Evolutionary conservation across 2,888 invertebrate species (phyloP).

Genomic region (Hipparchia sbordonii): DNA sequence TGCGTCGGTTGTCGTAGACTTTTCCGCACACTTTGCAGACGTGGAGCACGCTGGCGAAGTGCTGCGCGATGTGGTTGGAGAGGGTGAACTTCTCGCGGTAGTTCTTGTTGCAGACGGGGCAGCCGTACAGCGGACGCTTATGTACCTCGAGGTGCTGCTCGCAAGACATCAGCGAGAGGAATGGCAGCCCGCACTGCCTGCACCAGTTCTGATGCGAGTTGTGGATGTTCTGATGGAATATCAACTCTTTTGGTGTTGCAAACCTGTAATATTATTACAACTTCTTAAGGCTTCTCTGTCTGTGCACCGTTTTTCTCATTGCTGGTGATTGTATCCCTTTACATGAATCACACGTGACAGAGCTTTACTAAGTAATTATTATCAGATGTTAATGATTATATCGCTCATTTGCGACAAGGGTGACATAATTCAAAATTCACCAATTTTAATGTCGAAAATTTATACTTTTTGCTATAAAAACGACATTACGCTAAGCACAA

Average conservation of each 20-base stretch:
- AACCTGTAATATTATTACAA: conserved; percentile 53
- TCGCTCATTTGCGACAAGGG: too few species aligned
- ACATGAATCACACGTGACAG: too few species aligned
- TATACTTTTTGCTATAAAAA: too few species aligned
- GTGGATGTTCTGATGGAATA: conserved; percentile 60
- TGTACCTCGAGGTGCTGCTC: conserved; percentile 64
- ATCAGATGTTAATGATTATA: too few species aligned
- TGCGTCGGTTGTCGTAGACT: conserved; percentile 72
- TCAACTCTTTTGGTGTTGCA: conserved; percentile 56
- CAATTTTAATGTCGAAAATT: too few species aligned
- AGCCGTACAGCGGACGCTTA: conserved; percentile 64
- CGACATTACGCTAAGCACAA: too few species aligned
- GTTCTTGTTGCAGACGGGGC: conserved; percentile 81
- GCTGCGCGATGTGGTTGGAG: conserved; percentile 62
- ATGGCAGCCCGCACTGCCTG: conserved; percentile 63
- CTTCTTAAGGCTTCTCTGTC: too few species aligned
- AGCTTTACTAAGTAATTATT: too few species aligned
- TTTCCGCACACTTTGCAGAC: conserved; percentile 83
- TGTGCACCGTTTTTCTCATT: too few species aligned
- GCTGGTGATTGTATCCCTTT: too few species aligned
- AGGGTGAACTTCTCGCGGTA: conserved; percentile 76
- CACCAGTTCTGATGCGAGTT: conserved; percentile 54
- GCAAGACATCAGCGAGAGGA: conserved; percentile 56
- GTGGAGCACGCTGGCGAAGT: conserved; percentile 66
- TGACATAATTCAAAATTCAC: too few species aligned